Percentiles rank a stretch among this genome's conserved stretches.
Evolutionary conservation across 1,140 invertebrate genomes (phyloP).

Genomic region (Anagrus nilaparvatae): DNA sequence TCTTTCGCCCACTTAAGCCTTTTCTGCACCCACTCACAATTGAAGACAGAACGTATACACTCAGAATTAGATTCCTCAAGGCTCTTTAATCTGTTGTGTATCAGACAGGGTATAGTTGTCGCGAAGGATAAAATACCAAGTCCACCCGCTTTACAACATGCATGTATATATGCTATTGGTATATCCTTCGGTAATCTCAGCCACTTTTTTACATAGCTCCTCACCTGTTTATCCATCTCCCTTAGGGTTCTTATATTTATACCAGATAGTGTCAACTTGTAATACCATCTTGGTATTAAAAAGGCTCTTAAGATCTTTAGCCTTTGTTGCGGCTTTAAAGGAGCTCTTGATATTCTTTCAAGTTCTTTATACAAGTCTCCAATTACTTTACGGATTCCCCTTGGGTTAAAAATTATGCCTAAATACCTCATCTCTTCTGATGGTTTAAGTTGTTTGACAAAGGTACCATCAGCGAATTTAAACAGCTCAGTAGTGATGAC

Average conservation of each 20-base stretch:
- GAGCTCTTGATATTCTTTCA: slow-evolving; percentile 21
- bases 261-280: background rate
- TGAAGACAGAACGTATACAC: no score
- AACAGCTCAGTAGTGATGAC: background rate
- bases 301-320: background rate
- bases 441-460: no score
- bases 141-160: no score
- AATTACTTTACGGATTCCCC: background rate
- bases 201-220: background rate
- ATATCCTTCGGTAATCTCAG: background rate
- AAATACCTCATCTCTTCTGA: no score
- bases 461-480: background rate
- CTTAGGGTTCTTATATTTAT: background rate
- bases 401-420: slow-evolving; percentile 11
- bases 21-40: no score
- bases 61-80: no score
- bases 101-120: no score
- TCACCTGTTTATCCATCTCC: background rate
- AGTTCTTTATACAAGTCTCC: slow-evolving; percentile 6
- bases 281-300: background rate
- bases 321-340: slow-evolving; percentile 28
- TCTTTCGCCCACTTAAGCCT: no score
- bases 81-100: no score
- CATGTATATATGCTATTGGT: slow-evolving; percentile 8
- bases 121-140: no score